These are phyloP conservation scores for Dinoponera quadriceps DNA, from an alignment of 1,140 invertebrate genomes.

Conservation along the genomic window DNA sequence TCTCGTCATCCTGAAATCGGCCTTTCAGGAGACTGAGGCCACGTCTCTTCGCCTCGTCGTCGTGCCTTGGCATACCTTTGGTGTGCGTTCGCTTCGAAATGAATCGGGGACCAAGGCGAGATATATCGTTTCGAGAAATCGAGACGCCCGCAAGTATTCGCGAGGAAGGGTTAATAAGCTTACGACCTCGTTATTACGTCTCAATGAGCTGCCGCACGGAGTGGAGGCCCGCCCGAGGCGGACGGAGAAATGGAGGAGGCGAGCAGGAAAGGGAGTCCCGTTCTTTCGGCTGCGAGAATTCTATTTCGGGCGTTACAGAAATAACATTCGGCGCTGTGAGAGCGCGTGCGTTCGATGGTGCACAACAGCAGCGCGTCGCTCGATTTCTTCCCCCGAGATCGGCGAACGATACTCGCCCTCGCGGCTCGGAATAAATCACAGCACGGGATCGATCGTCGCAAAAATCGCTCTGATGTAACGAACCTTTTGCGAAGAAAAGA, in stretches of 20 bases:
- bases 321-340: conserved; percentile 83
- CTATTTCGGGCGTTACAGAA: conserved; percentile 82
- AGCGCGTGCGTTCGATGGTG: conserved; percentile 71
- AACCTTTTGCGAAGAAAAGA: no score
- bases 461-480: no score
- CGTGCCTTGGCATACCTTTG: no score
- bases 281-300: conserved; percentile 76
- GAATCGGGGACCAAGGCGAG: neutral
- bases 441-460: no score
- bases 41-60: no score
- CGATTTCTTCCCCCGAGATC: conserved; percentile 35
- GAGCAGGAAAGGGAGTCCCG: conserved; percentile 65
- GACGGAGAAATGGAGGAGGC: conserved; percentile 38
- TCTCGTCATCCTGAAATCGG: no score
- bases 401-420: neutral
- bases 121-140: neutral
- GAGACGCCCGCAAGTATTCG: neutral
- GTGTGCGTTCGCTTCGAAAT: no score
- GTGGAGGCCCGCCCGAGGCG: conserved; percentile 52
- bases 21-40: no score
- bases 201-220: conserved; percentile 63
- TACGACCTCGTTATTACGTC: conserved; percentile 67
- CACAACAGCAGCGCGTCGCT: conserved; percentile 64
- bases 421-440: neutral
- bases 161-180: conserved; percentile 41